Percentiles rank a stretch among this genome's conserved stretches.
phyloP scores from a whole-genome alignment of 2,888 invertebrate species.

The Drosophila paracracens region DNA sequence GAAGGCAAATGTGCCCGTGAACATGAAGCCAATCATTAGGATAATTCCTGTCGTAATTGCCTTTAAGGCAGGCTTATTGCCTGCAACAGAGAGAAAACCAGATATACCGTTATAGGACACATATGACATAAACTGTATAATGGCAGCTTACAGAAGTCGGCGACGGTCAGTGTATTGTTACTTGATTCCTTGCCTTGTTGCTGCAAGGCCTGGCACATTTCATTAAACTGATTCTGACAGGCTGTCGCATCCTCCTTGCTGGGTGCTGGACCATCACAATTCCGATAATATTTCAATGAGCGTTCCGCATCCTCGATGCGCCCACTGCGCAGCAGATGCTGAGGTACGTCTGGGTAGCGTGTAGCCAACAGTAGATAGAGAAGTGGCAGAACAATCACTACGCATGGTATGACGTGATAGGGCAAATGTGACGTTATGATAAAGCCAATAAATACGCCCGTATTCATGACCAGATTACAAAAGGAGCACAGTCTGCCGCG shows the following conservation, averaged over 20 bases:
- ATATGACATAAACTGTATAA: neutral
- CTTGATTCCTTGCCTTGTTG: slow-evolving; percentile 40
- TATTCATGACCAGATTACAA: slow-evolving; percentile 66
- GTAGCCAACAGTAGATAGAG: slow-evolving; percentile 57
- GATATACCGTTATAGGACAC: neutral
- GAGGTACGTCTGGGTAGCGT: slow-evolving; percentile 75
- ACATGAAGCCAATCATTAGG: slow-evolving; percentile 69
- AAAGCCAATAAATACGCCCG: slow-evolving; percentile 69
- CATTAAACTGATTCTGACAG: slow-evolving; percentile 55
- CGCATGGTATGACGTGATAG: slow-evolving; percentile 69
- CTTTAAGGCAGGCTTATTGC: slow-evolving; percentile 60
- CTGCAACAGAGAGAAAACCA: slow-evolving; percentile 46
- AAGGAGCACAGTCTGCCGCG: slow-evolving; percentile 81
- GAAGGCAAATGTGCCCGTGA: slow-evolving; percentile 75
- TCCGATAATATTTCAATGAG: slow-evolving; percentile 69
- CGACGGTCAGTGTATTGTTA: slow-evolving; percentile 21
- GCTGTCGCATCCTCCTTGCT: slow-evolving; percentile 64
- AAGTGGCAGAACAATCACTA: slow-evolving; percentile 63
- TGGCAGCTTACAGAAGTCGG: slow-evolving; percentile 66
- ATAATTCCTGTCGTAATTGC: slow-evolving; percentile 66
- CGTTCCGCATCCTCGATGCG: slow-evolving; percentile 61
- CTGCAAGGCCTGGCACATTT: slow-evolving; percentile 47
- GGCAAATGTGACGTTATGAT: slow-evolving; percentile 66
- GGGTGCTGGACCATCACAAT: slow-evolving; percentile 48
- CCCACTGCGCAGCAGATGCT: slow-evolving; percentile 60